These are phyloP conservation scores for Cordilura impudica DNA, from an alignment of 2,888 invertebrate species.

Conservation along the genomic window DNA sequence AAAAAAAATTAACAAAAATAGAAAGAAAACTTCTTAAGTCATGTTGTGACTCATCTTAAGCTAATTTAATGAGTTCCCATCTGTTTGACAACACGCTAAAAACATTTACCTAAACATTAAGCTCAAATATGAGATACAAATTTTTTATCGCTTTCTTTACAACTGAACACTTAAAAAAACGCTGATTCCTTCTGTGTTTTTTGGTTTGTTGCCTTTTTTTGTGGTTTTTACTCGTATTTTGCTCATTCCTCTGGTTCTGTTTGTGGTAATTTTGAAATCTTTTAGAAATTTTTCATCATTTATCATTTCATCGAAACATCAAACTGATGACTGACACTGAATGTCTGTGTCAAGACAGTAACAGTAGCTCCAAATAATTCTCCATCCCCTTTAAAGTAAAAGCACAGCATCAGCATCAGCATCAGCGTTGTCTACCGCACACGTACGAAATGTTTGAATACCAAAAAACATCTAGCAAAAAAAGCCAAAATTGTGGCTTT, in stretches of 20 bases:
- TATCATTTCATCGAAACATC: conserved; percentile 73
- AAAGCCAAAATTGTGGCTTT: conserved; percentile 67
- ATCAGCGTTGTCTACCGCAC: conserved; percentile 42
- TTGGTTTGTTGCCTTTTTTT: conserved; percentile 3
- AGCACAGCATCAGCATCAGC: conserved; percentile 18
- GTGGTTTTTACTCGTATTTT: neutral
- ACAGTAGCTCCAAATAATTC: neutral
- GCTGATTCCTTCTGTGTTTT: neutral
- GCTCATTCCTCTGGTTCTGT: conserved; percentile 27
- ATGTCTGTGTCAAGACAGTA: conserved; percentile 67
- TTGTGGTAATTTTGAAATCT: conserved; percentile 75
- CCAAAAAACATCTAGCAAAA: conserved; percentile 10
- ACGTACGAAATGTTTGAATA: conserved; percentile 27
- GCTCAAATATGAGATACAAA: conserved; percentile 53
- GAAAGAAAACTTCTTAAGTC: conserved; percentile 49
- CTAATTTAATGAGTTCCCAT: conserved; percentile 64
- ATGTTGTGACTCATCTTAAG: conserved; percentile 61
- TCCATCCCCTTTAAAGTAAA: neutral
- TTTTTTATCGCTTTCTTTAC: conserved; percentile 42
- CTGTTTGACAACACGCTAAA: conserved; percentile 57
- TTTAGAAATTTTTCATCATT: conserved; percentile 78
- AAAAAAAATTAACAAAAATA: neutral
- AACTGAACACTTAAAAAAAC: conserved; percentile 2
- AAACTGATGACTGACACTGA: conserved; percentile 74
- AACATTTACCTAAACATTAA: conserved; percentile 60